Percentiles rank a stretch among this genome's conserved stretches.
These are phyloP conservation scores for Abramis brama DNA, from an alignment of 2,113 vertebrate genomes.

Conservation along the genomic window DNA sequence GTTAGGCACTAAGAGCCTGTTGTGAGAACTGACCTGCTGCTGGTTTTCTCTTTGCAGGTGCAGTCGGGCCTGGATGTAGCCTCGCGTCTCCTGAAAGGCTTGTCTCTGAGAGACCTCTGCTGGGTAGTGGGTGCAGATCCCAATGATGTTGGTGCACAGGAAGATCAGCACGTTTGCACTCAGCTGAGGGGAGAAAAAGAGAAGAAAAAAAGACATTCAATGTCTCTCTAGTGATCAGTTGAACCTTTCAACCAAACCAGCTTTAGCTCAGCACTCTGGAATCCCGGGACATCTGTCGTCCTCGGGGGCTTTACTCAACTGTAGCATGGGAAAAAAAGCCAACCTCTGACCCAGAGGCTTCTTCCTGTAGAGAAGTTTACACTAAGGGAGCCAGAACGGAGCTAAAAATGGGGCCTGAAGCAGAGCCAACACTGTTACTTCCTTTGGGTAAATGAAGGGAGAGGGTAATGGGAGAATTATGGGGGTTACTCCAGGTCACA, in stretches of 20 bases:
- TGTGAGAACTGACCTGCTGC: conserved; percentile 83
- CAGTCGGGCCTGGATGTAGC: conserved; percentile 94
- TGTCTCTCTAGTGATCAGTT: neutral
- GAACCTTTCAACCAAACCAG: conserved; percentile 4
- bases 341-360: conserved; percentile 45
- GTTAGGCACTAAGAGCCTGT: too few species aligned
- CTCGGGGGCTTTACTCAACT: conserved; percentile 65
- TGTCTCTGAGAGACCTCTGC: conserved; percentile 97
- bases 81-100: conserved; percentile 94
- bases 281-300: conserved; percentile 28
- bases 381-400: conserved; percentile 1
- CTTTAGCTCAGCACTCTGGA: conserved; percentile 17
- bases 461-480: conserved; percentile 2
- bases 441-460: conserved; percentile 33
- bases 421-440: conserved; percentile 43
- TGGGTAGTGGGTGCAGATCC: conserved; percentile 95
- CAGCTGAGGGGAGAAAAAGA: conserved; percentile 73
- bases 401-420: conserved; percentile 50
- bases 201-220: neutral
- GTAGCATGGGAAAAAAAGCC: conserved; percentile 61
- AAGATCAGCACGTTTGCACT: conserved; percentile 92
- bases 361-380: conserved; percentile 47
- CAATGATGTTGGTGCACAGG: conserved; percentile 94
- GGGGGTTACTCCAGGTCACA: conserved; percentile 3
- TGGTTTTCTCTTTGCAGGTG: conserved; percentile 95